Evolutionary conservation across 1,140 invertebrate species (phyloP), one percentile per base, ranked within the genome.

Genomic region (Eurytemora carolleeae): DNA sequence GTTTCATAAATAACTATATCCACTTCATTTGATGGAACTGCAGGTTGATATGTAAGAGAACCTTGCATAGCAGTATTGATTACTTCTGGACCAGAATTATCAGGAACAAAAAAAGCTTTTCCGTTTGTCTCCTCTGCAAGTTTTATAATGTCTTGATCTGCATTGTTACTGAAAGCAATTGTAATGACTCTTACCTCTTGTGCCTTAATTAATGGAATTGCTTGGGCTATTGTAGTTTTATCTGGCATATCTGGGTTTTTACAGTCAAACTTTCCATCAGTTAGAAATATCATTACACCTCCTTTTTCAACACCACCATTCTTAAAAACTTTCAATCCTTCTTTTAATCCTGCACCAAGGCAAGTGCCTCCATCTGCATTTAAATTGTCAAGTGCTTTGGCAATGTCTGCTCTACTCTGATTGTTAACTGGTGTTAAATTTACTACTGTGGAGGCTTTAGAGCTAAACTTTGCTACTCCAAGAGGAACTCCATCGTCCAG

Each of bases 401-500:
- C 22, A 1, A 31, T n/a, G 18, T 19, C n/a, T 31, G 31, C 1
- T 1, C 44, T 22, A 22, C 24, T 56, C 19, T 64, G 52, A 1
- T 58, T 54, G 1, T 12, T 53, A 18, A 64, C 54, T 3, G 22
- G 2, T 2, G 18, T 58, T 19, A 64, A 24, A 2, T 12, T 16
- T 1, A 22, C 3, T 26, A 3, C n/a, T 7, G 24, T 3, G 7
- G 21, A 22, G 26, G 2, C 2, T 1, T 18, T 24, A 18, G 18
- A 24, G n/a, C 25, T 25, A 31, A 64, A 64, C 2, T 16, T 21
- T 15, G 55, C n/a, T 7, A 64, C 25, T 17, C 54, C 61, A n/a
- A 64, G 31, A n/a, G 24, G 22, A n/a, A 3, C 58, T 3, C 62
- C 63, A 24, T 64, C n/a, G 23, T 57, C n/a, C 17, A 64, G 17